phyloP scores from a whole-genome alignment of 2,888 invertebrate species.

The Zonitis immaculata region DNA sequence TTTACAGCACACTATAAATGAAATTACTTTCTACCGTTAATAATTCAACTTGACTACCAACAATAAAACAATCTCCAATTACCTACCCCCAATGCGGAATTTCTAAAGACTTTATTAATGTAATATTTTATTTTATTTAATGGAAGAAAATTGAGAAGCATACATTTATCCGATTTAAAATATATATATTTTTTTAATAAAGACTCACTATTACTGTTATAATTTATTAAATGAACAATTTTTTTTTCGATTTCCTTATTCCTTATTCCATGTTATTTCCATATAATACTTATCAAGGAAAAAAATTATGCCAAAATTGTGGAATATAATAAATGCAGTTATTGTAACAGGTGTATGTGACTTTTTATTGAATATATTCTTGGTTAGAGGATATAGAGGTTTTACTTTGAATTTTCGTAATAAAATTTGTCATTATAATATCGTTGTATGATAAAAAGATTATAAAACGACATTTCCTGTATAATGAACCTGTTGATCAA shows the following conservation, averaged over 20 bases:
- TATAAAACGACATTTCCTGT: not conserved
- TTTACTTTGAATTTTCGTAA: not conserved
- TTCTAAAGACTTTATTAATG: not conserved
- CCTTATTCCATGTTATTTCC: too few species aligned
- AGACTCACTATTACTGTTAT: not conserved
- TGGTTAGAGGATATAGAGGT: not conserved
- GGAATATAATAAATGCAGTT: not conserved
- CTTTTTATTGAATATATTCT: not conserved
- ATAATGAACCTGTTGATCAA: constrained; percentile 4
- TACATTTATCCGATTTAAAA: not conserved
- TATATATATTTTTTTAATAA: too few species aligned
- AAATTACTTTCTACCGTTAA: constrained; percentile 1
- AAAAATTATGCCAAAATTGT: too few species aligned
- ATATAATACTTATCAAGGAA: too few species aligned
- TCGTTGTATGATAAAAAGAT: not conserved
- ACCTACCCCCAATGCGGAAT: not conserved
- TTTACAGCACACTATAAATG: not conserved
- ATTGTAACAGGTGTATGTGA: not conserved
- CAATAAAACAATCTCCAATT: constrained; percentile 3
- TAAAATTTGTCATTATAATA: not conserved
- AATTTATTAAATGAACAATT: too few species aligned
- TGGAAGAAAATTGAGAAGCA: not conserved
- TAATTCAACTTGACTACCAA: not conserved
- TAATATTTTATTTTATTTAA: not conserved
- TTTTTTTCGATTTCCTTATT: too few species aligned